Conservation (phyloP, 2,113 vertebrate genomes). For the Ophiodon elongatus region DNA sequence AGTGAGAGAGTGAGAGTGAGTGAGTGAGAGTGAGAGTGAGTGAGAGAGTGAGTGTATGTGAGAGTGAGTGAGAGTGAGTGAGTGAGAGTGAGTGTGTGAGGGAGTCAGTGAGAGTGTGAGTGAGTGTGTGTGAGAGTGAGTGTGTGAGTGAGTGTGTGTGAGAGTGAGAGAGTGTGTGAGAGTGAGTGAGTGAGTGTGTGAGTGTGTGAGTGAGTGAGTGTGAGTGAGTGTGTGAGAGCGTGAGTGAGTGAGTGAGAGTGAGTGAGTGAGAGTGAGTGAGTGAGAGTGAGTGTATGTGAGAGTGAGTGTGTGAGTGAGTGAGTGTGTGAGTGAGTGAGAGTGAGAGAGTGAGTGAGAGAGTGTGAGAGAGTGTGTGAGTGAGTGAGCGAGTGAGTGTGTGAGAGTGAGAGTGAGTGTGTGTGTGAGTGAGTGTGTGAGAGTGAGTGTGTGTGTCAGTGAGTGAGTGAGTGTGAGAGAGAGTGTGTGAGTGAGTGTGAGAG, state of each 20-base stretch:
- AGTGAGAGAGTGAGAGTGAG: neutral
- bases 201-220: neutral
- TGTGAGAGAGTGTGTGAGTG: conserved; percentile 9
- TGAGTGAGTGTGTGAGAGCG: no score
- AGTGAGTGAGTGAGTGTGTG: conserved; percentile 10
- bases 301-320: neutral
- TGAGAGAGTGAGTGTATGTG: neutral
- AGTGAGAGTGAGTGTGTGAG: conserved; percentile 2
- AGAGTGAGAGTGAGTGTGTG: neutral
- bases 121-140: no score
- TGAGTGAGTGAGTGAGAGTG: neutral
- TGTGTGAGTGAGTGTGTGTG: neutral
- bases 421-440: no score
- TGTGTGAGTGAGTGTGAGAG: neutral
- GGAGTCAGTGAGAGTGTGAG: no score
- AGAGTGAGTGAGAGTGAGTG: conserved; percentile 1
- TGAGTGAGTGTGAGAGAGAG: conserved; percentile 7
- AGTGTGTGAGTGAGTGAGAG: neutral
- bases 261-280: no score
- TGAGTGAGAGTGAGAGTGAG: no score
- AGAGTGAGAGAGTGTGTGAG: no score
- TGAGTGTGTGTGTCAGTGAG: conserved; percentile 3
- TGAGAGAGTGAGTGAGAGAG: no score
- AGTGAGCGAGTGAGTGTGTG: neutral
- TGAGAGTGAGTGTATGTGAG: conserved; percentile 6